Evolutionary conservation across 2,113 vertebrate genomes (phyloP).

Genomic region (Lamprotornis superbus): DNA sequence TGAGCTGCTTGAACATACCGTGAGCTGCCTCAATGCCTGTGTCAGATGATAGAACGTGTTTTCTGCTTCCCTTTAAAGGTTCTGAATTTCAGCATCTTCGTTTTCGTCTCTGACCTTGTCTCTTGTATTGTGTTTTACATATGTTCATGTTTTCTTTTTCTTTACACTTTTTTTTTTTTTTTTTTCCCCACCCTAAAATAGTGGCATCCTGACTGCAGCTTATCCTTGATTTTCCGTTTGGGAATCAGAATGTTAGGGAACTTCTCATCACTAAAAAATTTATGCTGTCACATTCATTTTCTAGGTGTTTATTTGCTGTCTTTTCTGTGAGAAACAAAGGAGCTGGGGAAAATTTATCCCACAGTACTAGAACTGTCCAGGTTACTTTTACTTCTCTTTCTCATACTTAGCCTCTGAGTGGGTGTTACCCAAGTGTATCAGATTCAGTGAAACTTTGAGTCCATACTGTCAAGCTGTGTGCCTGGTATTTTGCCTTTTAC

Average conservation of each 20-base stretch:
- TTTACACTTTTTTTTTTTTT: not conserved
- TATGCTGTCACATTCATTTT: not conserved
- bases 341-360: not conserved
- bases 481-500: not conserved
- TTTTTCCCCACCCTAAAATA: too few relatives aligned
- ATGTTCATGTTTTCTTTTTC: not conserved
- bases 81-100: not conserved
- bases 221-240: not conserved
- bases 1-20: not conserved
- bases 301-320: not conserved
- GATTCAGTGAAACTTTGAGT: not conserved
- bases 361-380: not conserved
- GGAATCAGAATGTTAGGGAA: not conserved
- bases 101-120: not conserved
- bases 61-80: not conserved
- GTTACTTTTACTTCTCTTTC: not conserved
- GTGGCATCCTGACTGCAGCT: not conserved
- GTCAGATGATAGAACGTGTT: not conserved
- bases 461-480: not conserved
- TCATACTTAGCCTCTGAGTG: fast-evolving
- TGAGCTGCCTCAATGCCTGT: not conserved
- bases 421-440: fast-evolving
- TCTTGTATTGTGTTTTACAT: not conserved
- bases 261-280: not conserved
- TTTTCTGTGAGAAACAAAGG: not conserved